phyloP scores from a whole-genome alignment of 1,140 invertebrate species.

The Planococcus citri region DNA sequence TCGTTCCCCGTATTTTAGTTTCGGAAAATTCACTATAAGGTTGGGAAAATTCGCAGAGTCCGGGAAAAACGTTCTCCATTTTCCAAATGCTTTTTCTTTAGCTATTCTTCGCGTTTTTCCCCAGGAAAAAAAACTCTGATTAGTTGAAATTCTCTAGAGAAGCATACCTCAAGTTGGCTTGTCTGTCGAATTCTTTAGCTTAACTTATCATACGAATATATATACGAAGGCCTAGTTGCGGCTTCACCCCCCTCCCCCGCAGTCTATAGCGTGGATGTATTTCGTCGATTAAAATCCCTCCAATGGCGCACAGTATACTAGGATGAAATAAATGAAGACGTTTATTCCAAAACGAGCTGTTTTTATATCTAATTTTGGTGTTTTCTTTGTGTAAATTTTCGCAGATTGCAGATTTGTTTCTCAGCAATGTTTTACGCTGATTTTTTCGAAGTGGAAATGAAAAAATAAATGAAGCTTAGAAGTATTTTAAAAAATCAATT shows the following conservation, averaged over 20 bases:
- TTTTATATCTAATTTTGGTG: no score
- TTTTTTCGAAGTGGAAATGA: no score
- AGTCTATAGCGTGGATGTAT: no score
- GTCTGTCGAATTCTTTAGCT: constrained; percentile 11
- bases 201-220: constrained; percentile 17
- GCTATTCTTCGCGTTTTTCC: constrained; percentile 12
- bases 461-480: no score
- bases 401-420: no score
- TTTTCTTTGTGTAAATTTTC: no score
- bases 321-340: no score
- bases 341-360: no score
- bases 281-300: not conserved
- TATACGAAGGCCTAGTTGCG: not conserved
- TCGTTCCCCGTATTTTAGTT: constrained; percentile 18
- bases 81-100: constrained; percentile 10
- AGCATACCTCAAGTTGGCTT: constrained; percentile 10
- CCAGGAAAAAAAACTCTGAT: constrained; percentile 11
- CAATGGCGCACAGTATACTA: no score
- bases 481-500: no score
- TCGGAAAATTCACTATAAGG: constrained; percentile 6
- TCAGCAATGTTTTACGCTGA: no score
- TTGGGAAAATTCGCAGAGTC: not conserved
- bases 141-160: constrained; percentile 11
- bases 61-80: constrained; percentile 5
- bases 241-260: no score